Base-by-base conservation (phyloP, 1,140 invertebrate species). In the Heliconius congener region DNA sequence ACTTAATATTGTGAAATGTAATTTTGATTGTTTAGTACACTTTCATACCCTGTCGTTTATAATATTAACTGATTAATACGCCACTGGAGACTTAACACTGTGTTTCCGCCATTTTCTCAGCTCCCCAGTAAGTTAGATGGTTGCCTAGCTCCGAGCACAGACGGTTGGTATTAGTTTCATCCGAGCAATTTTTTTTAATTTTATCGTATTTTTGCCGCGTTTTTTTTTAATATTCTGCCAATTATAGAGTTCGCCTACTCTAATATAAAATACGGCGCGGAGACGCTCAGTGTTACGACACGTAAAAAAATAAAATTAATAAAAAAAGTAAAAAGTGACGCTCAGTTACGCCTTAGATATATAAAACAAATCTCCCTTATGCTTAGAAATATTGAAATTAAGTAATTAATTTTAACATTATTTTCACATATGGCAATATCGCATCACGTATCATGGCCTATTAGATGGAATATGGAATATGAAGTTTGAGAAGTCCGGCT, bases 401-500 rank as follows among this genome's bases (percentile, higher is more conserved):
- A 60, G n/a, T n/a, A 60, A 60, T 82, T 55, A 80, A 83, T 77
- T 83, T 77, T 82, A 46, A 75, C 70, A 78, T 82, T 81, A 78
- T 87, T 85, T 84, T 80, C 73, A 84, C 79, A 71, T 71, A 82
- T 83, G 83, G 83, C 84, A 84, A 86, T 82, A 83, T 81, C 83
- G 84, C 81, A 81, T 82, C 81, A 84, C 71, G 46, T 77, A 79
- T 74, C 74, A 85, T 82, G 88, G 87, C 87, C 87, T 88, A 82
- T 84, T 84, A 81, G 76, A 71, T 77, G 77, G 83, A 52, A 77
- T 71, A 81, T 82, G 84, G 85, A 23, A 30, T 66, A 30, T 30
- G 23, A 30, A n/a, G 27, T n/a, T 66, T 66, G 60, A 30, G 27
- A 30, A 30, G 11, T 11, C 81, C 81, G 81, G 82, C 81, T 84